Base-by-base conservation (phyloP, 2,113 vertebrate genomes). In the Epinephelus cyanopodus region DNA sequence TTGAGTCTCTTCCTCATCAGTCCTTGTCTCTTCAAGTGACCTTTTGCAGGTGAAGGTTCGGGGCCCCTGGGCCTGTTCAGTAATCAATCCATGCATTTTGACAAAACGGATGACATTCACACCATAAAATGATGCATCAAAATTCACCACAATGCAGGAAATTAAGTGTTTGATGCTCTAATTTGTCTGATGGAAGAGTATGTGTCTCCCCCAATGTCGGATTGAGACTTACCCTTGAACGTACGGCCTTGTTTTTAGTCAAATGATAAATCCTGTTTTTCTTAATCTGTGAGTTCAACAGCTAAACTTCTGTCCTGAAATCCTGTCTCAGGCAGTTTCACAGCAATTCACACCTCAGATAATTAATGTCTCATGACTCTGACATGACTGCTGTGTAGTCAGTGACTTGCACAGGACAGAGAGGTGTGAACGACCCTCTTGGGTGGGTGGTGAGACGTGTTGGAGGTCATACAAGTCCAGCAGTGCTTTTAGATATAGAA, bases 321-420 rank as follows among this genome's bases (percentile, higher is more conserved):
- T n/a, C 27, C 25, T 9, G 8, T 57, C 17, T 45, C 10, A 76
- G 9, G 10, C 37, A 48, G 68, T 57, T 80, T 80, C 68, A 72
- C 50, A 66, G 70, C 18, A 27, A 48, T 73, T 74, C 52, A 19
- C 61, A 25, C 11, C 29, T 71, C 57, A 42, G 0, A 21, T 18
- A 47, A 48, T 2, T 7, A 37, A 37, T 6, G 33, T 29, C 39
- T 13, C 21, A 14, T 52, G 39, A 33, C 63, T 25, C 17, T 42
- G 50, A 54, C 60, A n/a, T 10, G 17, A 29, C n/a, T 21, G 27
- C 58, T 0, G 18, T 37, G 42, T 19, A n/a, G 12, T 23, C 6
- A 13, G 8, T 53, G 2, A 21, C 66, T 70, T 29, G 3, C 42
- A 6, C 15, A 17, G 17, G 21, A 64, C 19, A 13, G 54, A 21